Evolutionary conservation across 2,797 vertebrate genomes (phyloP), one percentile per base, ranked within the genome.

Genomic region (Poeciliopsis gracilis): DNA sequence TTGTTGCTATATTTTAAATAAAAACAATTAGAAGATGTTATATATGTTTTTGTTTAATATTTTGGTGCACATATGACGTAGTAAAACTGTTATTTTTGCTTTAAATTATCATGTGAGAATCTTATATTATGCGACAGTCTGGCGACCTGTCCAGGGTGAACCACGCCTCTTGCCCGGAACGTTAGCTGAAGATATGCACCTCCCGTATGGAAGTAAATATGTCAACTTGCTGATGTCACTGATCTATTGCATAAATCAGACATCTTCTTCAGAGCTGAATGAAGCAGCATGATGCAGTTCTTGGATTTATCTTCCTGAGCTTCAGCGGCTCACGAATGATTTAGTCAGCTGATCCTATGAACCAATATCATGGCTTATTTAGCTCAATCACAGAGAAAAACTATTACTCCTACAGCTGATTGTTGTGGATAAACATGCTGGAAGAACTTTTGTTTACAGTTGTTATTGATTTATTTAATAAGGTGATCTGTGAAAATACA

Each of bases 291-390:
- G 75, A 88, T 78, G 89, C 75, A 6, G 77, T 83, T 85, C 33
- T 67, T 74, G 67, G 79, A 82, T 86, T 82, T 84, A 72, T 70
- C 81, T 70, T 73, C 3, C 69, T 13, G 45, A 73, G 80, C 79
- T 69, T 77, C 71, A 70, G 72, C 73, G 57, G 41, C 87, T 87
- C 85, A 91, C 89, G 69, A 91, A 89, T 90, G 84, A 89, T 90
- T 84, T 74, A 9, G 85, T 89, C 78, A 53, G 18, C 75, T 74
- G 46, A 76, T 86, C 66, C 47, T 75, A 41, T 76, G 78, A 79
- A 81, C 87, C 85, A 77, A 72, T 73, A 55, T 87, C 73, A 76
- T 55, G 23, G 5, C 2, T 18, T 61, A 20, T 36, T 66, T 12
- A 23, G 18, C 33, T 36, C 3, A 9, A 20, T 20, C 61, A 66